Evolutionary conservation across 2,797 vertebrate species (phyloP), one percentile per base, ranked within the genome.

Genomic region (Protonibea diacanthus): DNA sequence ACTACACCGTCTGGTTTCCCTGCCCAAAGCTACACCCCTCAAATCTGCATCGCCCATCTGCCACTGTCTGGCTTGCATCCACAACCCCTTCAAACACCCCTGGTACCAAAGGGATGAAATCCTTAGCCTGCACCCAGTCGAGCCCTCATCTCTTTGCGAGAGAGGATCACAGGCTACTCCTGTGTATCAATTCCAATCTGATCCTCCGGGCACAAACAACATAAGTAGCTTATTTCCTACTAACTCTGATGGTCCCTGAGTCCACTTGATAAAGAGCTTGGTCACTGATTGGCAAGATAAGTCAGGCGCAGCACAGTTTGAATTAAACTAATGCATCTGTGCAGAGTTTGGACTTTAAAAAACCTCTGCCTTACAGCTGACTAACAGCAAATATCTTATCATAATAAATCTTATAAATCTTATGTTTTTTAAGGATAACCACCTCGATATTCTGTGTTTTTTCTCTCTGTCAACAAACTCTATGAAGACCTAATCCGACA

Each of bases 221-320:
- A 64, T 88, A 85, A 91, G 86, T 60, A 84, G 88, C 85, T 94
- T 90, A 89, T 82, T 86, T 86, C 48, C 72, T 33, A 58, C 71
- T 58, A 80, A 64, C 71, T 84, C 83, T 74, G 63, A 78, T 58
- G 59, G 71, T 47, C 70, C 47, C 83, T 23, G 65, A 60, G 59
- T 80, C 64, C 66, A 67, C 52, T 53, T 57, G 84, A 86, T 89
- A 86, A 90, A 74, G 74, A 58, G 69, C 68, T 71, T 47, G 74
- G 57, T 66, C 76, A 52, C 58, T 51, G 75, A 81, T 63, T 74
- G 67, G 40, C 51, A 53, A 53, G 68, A 59, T 60, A 74, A 74
- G 27, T 71, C 23, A 51, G 52, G 25, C 45, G 40, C 5, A 9
- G 42, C 21, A 38, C 17, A 0, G 5, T 64, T 21, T 48, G 52